Evolutionary conservation across 2,888 invertebrate species (phyloP), one percentile per base, ranked within the genome.

Genomic region (Arctia plantaginis): DNA sequence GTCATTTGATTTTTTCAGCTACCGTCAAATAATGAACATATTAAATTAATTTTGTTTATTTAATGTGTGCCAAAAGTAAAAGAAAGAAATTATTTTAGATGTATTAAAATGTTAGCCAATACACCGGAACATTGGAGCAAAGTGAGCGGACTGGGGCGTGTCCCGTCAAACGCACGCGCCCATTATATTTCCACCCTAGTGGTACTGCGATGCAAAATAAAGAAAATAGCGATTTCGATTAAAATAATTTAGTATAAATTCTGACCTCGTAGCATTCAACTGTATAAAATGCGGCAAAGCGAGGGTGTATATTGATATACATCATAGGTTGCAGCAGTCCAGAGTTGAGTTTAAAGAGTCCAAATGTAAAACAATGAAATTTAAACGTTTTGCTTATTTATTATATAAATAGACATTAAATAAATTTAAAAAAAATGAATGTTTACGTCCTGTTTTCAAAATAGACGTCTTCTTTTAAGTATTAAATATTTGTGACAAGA

Each of bases 131-230:
- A 72, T 92, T 89, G 89, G 91, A 88, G 87, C 88, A 87, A 87
- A 92, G 91, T 89, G 86, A 88, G 90, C 86, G 80, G 77, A 81
- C 75, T 80, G 86, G 91, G 93, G 91, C 91, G 91, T 90, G 91
- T 87, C 90, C 90, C 91, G 93, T 94, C 94, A 93, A 86, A 89
- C 89, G 88, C 94, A 94, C 91, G 91, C 92, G 88, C 85, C 91
- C 93, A 93, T 93, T 93, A 92, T 86, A 86, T 62, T 41, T 82
- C 83, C 79, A 77, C 85, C 89, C 80, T 84, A 75, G 66, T 80
- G 70, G 77, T 81, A 75, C 69, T 73, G 41, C 74, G 88, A 85
- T 66, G n/a, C 73, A 84, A 90, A 85, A 75, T 39, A 85, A 7
- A 59, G 84, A 77, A 79, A 35, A 69, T 15, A 68, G 80, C 79